phyloP scores from a whole-genome alignment of 2,888 invertebrate genomes.

The Parnassius glacialis region DNA sequence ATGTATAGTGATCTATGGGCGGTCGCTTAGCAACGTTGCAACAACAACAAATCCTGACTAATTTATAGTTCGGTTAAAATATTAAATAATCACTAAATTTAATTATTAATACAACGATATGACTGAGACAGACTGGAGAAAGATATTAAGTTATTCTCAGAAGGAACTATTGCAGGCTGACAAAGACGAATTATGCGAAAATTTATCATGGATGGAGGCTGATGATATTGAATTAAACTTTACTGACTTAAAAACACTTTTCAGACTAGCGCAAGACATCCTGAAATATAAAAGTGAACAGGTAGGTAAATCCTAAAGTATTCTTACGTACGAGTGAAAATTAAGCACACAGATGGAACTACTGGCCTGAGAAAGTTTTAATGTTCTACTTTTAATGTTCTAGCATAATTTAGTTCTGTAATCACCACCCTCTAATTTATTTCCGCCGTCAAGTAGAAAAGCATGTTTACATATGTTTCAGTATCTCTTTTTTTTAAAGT shows the following conservation, averaged over 20 bases:
- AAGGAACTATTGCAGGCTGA: constrained; percentile 80
- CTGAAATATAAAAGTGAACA: constrained; percentile 86
- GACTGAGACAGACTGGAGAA: constrained; percentile 81
- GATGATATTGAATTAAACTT: constrained; percentile 80
- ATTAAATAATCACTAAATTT: neutral
- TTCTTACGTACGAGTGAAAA: no score
- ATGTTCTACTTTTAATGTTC: no score
- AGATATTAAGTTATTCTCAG: constrained; percentile 77
- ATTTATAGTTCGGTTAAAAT: neutral
- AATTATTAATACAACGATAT: constrained; percentile 34
- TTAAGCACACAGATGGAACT: no score
- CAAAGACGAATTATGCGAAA: constrained; percentile 83
- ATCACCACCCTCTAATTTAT: no score
- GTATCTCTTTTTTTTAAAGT: no score
- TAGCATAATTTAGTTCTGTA: no score
- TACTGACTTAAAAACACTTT: constrained; percentile 78
- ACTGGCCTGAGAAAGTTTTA: no score
- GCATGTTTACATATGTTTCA: no score
- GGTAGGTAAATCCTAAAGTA: constrained; percentile 51
- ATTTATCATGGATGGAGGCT: constrained; percentile 82
- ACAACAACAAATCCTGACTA: constrained; percentile 21
- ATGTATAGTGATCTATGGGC: neutral
- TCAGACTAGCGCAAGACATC: constrained; percentile 84
- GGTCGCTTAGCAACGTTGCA: constrained; percentile 55
- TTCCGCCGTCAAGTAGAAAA: no score